Percentiles rank a stretch among this genome's conserved stretches.
These are phyloP conservation scores for Diabrotica undecimpunctata DNA, from an alignment of 1,140 invertebrate species.

Conservation along the genomic window DNA sequence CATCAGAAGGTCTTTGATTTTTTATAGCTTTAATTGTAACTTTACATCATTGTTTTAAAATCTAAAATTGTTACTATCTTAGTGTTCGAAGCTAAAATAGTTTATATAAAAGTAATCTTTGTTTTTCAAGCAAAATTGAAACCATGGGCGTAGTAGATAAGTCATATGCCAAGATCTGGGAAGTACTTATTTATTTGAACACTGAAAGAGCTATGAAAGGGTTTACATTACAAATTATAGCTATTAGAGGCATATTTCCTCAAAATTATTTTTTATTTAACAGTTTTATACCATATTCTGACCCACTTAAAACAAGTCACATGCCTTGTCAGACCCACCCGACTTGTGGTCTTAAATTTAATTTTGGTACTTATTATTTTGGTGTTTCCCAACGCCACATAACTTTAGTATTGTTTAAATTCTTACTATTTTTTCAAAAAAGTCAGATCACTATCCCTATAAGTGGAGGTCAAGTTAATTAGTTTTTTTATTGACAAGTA, in stretches of 20 bases:
- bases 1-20: slow-evolving; percentile 19
- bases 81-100: slow-evolving; percentile 17
- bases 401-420: too few species aligned
- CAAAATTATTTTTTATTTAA: too few species aligned
- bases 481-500: too few species aligned
- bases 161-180: slow-evolving; percentile 33
- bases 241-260: too few species aligned
- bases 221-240: too few species aligned
- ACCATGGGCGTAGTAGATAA: slow-evolving; percentile 34
- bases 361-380: too few species aligned
- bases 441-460: too few species aligned
- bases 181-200: background rate
- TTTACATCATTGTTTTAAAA: background rate
- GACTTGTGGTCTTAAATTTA: background rate
- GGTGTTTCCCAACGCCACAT: too few species aligned
- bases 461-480: too few species aligned
- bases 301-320: slow-evolving; percentile 24
- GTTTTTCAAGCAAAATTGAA: slow-evolving; percentile 14
- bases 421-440: too few species aligned
- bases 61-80: background rate
- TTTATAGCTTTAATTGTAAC: background rate
- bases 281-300: slow-evolving; percentile 11
- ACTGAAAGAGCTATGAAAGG: too few species aligned
- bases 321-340: slow-evolving; percentile 26
- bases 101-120: slow-evolving; percentile 16